Base-by-base conservation (phyloP, 2,113 vertebrate species). In the Procavia capensis region DNA sequence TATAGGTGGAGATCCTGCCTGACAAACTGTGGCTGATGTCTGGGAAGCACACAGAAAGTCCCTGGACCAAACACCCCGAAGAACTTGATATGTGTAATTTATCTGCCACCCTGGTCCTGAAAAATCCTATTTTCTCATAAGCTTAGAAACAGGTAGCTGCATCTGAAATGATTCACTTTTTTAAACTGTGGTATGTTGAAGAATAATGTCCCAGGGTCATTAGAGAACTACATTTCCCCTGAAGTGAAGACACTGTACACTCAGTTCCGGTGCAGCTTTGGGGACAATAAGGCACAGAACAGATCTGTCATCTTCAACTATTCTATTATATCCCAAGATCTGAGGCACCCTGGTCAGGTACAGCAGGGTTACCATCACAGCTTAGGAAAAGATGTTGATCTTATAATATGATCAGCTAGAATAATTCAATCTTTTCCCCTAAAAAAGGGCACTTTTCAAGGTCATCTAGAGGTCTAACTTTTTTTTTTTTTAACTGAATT, bases 121-220 rank as follows among this genome's bases (percentile, higher is more conserved):
- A 61, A 95, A 88, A 74, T 59, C 19, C 13, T 45, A 43, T 68
- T 85, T 97, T 64, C 24, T 89, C n/a, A 5, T 93, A 68, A 92
- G 27, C 45, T 88, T 3, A 19, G 74, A 76, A 6, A 88, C 9
- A 72, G 34, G 5, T 75, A 66, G 1, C 14, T 59, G 22, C 41
- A 82, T n/a, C 45, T 83, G 29, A 20, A 82, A 41, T 86, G 17
- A 79, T 54, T 91, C 43, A 11, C n/a, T 79, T 82, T 70, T 93
- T 64, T 63, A 43, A 85, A 90, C 8, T 70, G 19, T 64, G 19
- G 1, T 79, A 86, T 76, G 61, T 36, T 88, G 24, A 27, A 36
- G 22, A 29, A 34, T 76, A 13, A 72, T 95, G 29, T 83, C 36
- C 90, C 41, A 80, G 76, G 25, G 36, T 85, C 34, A 47, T 68